Evolutionary conservation across 1,140 invertebrate species (phyloP).

Genomic region (Notospermus geniculatus): DNA sequence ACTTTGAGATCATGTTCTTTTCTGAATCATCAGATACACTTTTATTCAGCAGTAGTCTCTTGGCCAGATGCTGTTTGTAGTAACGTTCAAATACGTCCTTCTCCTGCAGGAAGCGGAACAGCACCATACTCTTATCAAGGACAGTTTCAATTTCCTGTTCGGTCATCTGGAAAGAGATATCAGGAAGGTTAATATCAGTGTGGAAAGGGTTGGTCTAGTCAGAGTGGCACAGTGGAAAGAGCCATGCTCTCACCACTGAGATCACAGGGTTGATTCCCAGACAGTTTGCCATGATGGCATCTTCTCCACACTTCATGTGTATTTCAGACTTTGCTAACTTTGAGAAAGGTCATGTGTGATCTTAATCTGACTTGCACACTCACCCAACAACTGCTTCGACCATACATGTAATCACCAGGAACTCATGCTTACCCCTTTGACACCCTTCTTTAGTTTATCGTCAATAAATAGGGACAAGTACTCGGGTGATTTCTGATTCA

Average conservation of each 20-base stretch:
- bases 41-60: slow-evolving; percentile 94
- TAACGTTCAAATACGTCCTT: slow-evolving; percentile 99
- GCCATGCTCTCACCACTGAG: no score
- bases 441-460: slow-evolving; percentile 98
- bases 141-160: slow-evolving; percentile 98
- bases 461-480: slow-evolving; percentile 99
- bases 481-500: slow-evolving; percentile 96
- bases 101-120: slow-evolving; percentile 99
- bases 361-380: no score
- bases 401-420: neutral
- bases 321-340: no score
- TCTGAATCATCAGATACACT: slow-evolving; percentile 98
- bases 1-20: slow-evolving; percentile 99
- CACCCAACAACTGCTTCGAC: no score
- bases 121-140: slow-evolving; percentile 98
- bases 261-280: no score
- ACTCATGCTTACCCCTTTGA: slow-evolving; percentile 79
- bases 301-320: no score
- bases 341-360: no score
- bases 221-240: no score
- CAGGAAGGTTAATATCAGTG: neutral
- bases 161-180: slow-evolving; percentile 72
- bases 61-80: slow-evolving; percentile 98
- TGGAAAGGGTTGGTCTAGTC: no score
- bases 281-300: no score